These are phyloP conservation scores for Papilio elwesi DNA, from an alignment of 2,888 invertebrate species.

Conservation along the genomic window DNA sequence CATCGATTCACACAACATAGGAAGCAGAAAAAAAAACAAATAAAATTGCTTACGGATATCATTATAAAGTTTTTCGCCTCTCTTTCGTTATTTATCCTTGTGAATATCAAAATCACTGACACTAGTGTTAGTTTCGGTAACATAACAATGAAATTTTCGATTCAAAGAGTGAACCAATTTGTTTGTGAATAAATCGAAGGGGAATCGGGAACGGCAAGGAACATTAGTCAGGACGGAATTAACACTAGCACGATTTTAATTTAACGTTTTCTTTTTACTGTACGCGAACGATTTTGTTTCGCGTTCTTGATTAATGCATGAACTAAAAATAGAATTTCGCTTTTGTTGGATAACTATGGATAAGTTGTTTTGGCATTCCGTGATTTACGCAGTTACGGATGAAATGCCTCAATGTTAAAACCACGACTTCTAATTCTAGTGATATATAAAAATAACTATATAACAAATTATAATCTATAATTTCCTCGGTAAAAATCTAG, in stretches of 20 bases:
- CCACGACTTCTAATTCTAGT: too few species aligned
- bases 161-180: conserved; percentile 13
- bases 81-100: too few species aligned
- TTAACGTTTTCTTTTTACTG: conserved; percentile 1
- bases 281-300: background rate
- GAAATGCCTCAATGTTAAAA: conserved; percentile 10
- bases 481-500: too few species aligned
- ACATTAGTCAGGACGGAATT: conserved; percentile 31
- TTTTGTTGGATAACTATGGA: background rate
- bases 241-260: conserved; percentile 10
- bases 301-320: conserved; percentile 3
- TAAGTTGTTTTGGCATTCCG: conserved; percentile 40
- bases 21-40: too few species aligned
- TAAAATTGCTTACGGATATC: too few species aligned
- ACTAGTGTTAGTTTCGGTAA: too few species aligned
- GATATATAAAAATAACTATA: too few species aligned
- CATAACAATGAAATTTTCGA: background rate
- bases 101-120: too few species aligned
- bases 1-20: too few species aligned
- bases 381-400: conserved; percentile 12
- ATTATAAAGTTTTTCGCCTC: too few species aligned
- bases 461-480: too few species aligned
- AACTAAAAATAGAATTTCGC: background rate
- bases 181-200: conserved; percentile 24
- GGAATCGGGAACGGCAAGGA: conserved; percentile 9